Evolutionary conservation across 1,140 invertebrate species (phyloP).

Genomic region (Ceratosolen solmsi): DNA sequence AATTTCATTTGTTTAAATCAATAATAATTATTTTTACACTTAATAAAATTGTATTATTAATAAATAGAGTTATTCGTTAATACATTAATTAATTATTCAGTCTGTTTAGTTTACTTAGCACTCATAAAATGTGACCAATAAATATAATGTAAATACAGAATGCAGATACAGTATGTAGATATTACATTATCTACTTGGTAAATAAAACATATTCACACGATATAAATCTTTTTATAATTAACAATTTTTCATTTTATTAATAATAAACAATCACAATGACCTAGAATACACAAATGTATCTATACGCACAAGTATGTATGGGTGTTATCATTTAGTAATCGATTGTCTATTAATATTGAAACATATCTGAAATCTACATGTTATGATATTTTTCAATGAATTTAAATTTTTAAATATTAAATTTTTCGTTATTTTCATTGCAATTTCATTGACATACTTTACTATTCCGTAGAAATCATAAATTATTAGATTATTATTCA

Average conservation of each 20-base stretch:
- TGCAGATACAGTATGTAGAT: no score
- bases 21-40: no score
- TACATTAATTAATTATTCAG: no score
- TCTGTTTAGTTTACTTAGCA: no score
- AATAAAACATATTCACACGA: no score
- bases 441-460: slow-evolving; percentile 1
- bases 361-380: background rate
- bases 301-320: background rate
- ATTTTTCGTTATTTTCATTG: background rate
- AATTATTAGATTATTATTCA: background rate
- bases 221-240: background rate
- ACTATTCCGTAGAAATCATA: background rate
- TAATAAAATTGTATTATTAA: no score
- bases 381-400: no score
- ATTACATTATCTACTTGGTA: no score
- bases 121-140: no score
- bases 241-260: background rate
- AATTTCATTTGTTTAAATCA: no score
- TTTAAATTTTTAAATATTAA: background rate
- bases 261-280: background rate
- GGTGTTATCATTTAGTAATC: background rate
- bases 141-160: no score
- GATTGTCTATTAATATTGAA: background rate
- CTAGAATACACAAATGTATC: background rate
- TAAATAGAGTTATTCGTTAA: no score